Conservation (phyloP, 2,113 vertebrate genomes). For the Sardina pilchardus region DNA sequence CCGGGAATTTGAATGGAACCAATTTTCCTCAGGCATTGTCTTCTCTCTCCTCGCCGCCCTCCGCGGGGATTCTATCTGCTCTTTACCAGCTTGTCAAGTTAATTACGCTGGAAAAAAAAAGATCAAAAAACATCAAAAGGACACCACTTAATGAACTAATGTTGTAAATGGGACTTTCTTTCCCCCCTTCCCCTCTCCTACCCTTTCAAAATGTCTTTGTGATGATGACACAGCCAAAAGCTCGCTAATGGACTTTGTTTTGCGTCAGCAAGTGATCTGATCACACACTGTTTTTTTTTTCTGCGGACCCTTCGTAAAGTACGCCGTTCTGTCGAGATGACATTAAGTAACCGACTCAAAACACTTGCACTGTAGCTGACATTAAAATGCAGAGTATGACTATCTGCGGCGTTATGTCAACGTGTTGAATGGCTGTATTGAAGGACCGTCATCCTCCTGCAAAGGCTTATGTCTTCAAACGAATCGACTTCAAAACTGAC, state of each 20-base stretch:
- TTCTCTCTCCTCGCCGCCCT: not conserved
- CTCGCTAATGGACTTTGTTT: conserved; percentile 31
- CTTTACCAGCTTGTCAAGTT: conserved; percentile 25
- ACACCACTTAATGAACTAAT: conserved; percentile 22
- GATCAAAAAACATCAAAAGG: conserved; percentile 17
- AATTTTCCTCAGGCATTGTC: not conserved
- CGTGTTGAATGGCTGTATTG: not conserved
- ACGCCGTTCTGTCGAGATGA: not conserved
- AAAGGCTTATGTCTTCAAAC: not conserved
- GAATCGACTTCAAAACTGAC: no score
- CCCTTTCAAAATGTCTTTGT: conserved; percentile 30
- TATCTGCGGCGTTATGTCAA: not conserved
- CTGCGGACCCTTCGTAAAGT: not conserved
- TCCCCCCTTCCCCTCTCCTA: not conserved
- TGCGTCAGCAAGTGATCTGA: conserved; percentile 18
- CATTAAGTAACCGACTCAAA: not conserved
- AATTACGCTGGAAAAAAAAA: conserved; percentile 19
- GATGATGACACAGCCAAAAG: conserved; percentile 11
- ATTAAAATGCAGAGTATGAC: not conserved
- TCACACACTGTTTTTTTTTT: not conserved
- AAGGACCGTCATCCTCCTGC: not conserved
- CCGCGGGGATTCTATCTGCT: conserved; percentile 18
- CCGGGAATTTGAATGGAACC: conserved; percentile 21
- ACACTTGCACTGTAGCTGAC: not conserved
- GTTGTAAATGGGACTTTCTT: not conserved